These are phyloP conservation scores for Arion vulgaris DNA, from an alignment of 1,140 invertebrate genomes.

Conservation along the genomic window DNA sequence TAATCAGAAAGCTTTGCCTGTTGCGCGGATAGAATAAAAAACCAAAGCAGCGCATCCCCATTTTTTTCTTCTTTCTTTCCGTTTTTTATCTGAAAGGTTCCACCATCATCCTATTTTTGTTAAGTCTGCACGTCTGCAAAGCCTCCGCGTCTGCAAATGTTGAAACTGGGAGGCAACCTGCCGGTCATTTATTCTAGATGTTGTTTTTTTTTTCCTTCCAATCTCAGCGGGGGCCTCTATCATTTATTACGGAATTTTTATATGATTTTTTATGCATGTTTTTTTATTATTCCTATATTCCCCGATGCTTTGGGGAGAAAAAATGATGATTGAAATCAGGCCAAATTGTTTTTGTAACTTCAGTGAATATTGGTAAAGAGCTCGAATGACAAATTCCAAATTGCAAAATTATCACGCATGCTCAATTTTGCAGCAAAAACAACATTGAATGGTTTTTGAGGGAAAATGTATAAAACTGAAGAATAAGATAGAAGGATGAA, in stretches of 20 bases:
- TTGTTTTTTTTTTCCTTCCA: background rate
- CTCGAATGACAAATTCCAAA: background rate
- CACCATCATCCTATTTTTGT: constrained; percentile 11
- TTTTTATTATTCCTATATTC: background rate
- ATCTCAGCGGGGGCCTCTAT: background rate
- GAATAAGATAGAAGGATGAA: too few relatives aligned
- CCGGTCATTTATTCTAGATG: background rate
- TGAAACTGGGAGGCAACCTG: background rate
- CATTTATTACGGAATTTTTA: background rate
- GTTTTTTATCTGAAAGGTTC: background rate
- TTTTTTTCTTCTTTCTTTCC: too few relatives aligned
- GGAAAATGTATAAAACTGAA: background rate
- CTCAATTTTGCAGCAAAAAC: background rate
- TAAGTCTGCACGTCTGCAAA: constrained; percentile 11
- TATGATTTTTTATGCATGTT: background rate
- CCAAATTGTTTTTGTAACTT: constrained; percentile 3
- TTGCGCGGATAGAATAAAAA: constrained; percentile 33
- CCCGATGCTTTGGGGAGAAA: background rate
- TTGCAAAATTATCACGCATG: constrained; percentile 11
- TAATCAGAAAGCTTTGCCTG: constrained; percentile 29
- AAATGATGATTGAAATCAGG: constrained; percentile 2
- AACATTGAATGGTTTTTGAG: background rate
- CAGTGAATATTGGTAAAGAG: background rate
- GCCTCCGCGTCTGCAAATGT: constrained; percentile 1
- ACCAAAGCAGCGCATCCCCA: constrained; percentile 19